Base-by-base conservation (phyloP, 2,888 invertebrate species). In the Allacma fusca region DNA sequence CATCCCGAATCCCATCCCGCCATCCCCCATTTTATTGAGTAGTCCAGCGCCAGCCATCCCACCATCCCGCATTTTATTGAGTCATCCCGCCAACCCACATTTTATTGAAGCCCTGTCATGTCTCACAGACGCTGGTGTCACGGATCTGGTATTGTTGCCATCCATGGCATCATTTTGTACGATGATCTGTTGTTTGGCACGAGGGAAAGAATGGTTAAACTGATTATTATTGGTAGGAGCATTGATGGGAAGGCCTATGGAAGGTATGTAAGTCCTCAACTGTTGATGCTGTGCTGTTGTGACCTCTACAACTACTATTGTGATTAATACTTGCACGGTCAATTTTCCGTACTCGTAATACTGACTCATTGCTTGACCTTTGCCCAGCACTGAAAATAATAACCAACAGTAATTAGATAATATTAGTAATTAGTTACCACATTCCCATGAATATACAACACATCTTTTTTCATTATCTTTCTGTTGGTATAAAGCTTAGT, bases 351-450 rank as follows among this genome's bases (percentile, higher is more conserved):
- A 88, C 78, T 76, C 83, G 76, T 95, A 97, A 89, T 97, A 98
- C 87, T 96, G 95, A 21, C 97, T 97, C 87, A 97, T 89, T 78
- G 97, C 96, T 89, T 98, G 98, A 21, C 98, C 97, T 88, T 98
- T 98, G 88, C 94, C 92, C 86, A 97, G 93, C 88, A 97, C 97
- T 97, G 50, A n/a, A n/a, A n/a, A n/a, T 34, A 34, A 34, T 34
- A 34, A n/a, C n/a, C n/a, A n/a, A n/a, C n/a, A n/a, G n/a, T n/a
- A n/a, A n/a, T n/a, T n/a, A n/a, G n/a, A n/a, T n/a, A n/a, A n/a
- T n/a, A n/a, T n/a, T n/a, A n/a, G n/a, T n/a, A n/a, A n/a, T n/a
- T n/a, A n/a, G n/a, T n/a, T n/a, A n/a, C n/a, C n/a, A n/a, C n/a
- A n/a, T n/a, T n/a, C n/a, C n/a, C n/a, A n/a, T n/a, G n/a, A n/a